phyloP scores from a whole-genome alignment of 2,888 invertebrate species.

The Phymatocera aterrima region DNA sequence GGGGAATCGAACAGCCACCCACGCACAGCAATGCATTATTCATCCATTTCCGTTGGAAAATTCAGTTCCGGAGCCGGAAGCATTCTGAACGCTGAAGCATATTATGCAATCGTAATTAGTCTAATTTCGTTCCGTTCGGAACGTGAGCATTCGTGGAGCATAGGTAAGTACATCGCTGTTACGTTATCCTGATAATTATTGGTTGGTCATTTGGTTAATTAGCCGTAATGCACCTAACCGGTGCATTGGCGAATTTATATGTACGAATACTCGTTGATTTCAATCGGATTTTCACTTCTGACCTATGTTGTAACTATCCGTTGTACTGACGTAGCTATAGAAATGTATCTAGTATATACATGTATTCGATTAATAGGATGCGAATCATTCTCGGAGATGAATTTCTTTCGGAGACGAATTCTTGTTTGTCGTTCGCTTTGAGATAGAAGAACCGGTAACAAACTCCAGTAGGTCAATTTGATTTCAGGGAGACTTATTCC shows the following conservation, averaged over 20 bases:
- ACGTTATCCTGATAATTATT: conserved; percentile 7
- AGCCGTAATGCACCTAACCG: conserved; percentile 5
- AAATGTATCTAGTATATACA: conserved; percentile 6
- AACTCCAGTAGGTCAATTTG: background rate
- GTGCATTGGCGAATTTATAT: background rate
- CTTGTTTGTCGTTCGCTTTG: background rate
- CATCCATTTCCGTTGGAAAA: conserved; percentile 32
- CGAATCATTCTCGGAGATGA: background rate
- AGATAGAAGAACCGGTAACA: background rate
- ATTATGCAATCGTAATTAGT: background rate
- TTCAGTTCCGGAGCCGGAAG: conserved; percentile 18
- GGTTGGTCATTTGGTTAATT: conserved; percentile 4
- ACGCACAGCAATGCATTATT: conserved; percentile 29
- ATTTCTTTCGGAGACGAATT: background rate
- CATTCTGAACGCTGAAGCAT: background rate
- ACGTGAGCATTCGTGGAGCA: background rate
- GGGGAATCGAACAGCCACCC: conserved; percentile 27
- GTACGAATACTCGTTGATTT: conserved; percentile 5
- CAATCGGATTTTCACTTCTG: background rate
- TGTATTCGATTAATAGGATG: background rate
- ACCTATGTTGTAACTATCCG: conserved; percentile 1
- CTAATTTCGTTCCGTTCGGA: background rate
- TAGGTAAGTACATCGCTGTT: background rate
- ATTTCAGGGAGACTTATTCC: background rate
- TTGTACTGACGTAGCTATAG: background rate